Conservation (phyloP, 2,113 vertebrate genomes). For the Solea senegalensis region DNA sequence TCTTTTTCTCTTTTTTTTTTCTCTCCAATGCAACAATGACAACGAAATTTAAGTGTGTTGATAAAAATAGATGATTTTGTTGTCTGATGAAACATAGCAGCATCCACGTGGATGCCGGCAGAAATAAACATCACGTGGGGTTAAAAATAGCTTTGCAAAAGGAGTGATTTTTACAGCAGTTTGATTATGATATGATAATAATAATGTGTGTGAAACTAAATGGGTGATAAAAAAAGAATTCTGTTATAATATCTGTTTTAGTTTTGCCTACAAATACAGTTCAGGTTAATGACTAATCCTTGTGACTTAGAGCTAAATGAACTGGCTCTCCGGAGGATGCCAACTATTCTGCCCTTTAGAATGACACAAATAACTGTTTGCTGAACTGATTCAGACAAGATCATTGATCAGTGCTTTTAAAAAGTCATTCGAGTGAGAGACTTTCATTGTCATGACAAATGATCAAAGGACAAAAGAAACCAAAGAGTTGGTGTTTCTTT, state of each 20-base stretch:
- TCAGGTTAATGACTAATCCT: no score
- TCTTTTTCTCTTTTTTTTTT: conserved; percentile 39
- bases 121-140: conserved; percentile 32
- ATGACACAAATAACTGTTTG: no score
- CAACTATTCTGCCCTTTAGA: no score
- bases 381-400: no score
- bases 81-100: conserved; percentile 62
- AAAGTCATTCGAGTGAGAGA: no score
- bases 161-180: conserved; percentile 41
- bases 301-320: no score
- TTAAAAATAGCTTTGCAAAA: conserved; percentile 25
- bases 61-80: conserved; percentile 74
- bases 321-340: no score
- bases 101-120: conserved; percentile 26
- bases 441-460: no score
- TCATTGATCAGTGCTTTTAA: no score
- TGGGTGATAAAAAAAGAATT: conserved; percentile 2
- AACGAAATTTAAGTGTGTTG: conserved; percentile 69
- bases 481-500: no score
- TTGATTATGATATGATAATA: conserved; percentile 1
- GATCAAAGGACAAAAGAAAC: no score
- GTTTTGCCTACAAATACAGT: no score
- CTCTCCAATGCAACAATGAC: conserved; percentile 64
- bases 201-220: conserved; percentile 22
- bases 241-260: not conserved